Conservation (phyloP, 2,888 invertebrate species). For the Drosophila kanekoi region DNA sequence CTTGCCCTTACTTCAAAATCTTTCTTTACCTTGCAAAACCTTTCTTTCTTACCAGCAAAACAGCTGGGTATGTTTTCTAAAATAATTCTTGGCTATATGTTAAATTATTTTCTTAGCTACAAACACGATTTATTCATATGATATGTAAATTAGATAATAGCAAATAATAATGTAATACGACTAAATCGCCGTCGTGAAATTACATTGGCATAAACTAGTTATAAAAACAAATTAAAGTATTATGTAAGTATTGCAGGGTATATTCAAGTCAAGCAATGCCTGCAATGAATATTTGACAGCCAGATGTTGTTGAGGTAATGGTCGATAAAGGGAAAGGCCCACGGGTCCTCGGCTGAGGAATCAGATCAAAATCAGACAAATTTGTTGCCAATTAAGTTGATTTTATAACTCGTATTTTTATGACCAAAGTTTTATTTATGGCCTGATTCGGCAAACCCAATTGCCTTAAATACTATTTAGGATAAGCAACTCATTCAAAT, state of each 20-base stretch:
- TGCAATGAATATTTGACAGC: not conserved
- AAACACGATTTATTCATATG: no score
- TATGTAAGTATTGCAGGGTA: not conserved
- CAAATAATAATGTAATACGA: no score
- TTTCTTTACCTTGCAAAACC: no score
- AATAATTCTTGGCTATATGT: no score
- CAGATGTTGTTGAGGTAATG: not conserved
- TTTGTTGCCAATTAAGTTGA: conserved; percentile 61
- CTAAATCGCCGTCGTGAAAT: no score
- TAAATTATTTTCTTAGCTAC: no score
- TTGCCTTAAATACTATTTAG: conserved; percentile 25
- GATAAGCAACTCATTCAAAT: conserved; percentile 2
- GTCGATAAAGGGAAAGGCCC: not conserved
- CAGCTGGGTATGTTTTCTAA: no score
- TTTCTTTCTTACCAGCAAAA: no score
- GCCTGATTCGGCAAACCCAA: conserved; percentile 21
- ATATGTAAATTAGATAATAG: no score
- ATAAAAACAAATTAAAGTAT: no score
- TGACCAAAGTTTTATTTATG: conserved; percentile 59
- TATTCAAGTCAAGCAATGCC: conserved; percentile 7
- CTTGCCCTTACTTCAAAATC: no score
- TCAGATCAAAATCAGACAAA: conserved; percentile 3
- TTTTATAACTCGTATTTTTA: conserved; percentile 59
- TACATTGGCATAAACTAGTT: no score
- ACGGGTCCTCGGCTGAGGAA: not conserved